Evolutionary conservation across 2,888 invertebrate species (phyloP).

Genomic region (Limnephilus auricula): DNA sequence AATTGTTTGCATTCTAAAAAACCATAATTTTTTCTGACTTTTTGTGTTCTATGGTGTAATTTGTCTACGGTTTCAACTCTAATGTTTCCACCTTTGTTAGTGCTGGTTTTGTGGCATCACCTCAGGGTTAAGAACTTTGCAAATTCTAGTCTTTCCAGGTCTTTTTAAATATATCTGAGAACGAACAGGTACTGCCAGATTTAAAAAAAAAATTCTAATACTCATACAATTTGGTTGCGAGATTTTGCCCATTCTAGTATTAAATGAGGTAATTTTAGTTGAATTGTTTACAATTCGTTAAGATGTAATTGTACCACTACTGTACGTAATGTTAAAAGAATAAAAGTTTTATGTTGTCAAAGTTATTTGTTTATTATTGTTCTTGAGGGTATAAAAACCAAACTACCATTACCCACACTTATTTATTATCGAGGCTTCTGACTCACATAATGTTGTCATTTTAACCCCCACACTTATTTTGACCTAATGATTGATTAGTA

Average conservation of each 20-base stretch:
- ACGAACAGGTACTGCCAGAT: not conserved
- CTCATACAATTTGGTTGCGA: not conserved
- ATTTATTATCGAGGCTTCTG: too few relatives aligned
- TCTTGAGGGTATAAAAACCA: too few relatives aligned
- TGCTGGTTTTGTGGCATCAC: not conserved
- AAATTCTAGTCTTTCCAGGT: not conserved
- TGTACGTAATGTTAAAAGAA: constrained; percentile 32
- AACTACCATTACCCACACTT: too few relatives aligned
- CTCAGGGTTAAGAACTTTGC: not conserved
- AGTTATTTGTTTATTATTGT: not conserved
- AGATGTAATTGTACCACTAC: constrained; percentile 4
- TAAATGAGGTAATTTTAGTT: constrained; percentile 23
- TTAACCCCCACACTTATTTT: too few relatives aligned
- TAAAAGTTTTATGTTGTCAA: constrained; percentile 42
- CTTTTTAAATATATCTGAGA: not conserved
- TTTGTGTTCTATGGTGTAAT: too few relatives aligned
- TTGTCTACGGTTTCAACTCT: too few relatives aligned
- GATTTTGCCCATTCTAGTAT: constrained; percentile 1
- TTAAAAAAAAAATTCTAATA: not conserved
- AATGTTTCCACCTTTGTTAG: not conserved
- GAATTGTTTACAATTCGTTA: constrained; percentile 12
- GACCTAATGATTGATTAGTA: too few relatives aligned
- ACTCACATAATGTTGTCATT: too few relatives aligned
- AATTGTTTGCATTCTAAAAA: too few relatives aligned
- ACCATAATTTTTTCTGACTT: too few relatives aligned